Evolutionary conservation across 2,888 invertebrate species (phyloP), one percentile per base, ranked within the genome.

Genomic region (Tachina fera): DNA sequence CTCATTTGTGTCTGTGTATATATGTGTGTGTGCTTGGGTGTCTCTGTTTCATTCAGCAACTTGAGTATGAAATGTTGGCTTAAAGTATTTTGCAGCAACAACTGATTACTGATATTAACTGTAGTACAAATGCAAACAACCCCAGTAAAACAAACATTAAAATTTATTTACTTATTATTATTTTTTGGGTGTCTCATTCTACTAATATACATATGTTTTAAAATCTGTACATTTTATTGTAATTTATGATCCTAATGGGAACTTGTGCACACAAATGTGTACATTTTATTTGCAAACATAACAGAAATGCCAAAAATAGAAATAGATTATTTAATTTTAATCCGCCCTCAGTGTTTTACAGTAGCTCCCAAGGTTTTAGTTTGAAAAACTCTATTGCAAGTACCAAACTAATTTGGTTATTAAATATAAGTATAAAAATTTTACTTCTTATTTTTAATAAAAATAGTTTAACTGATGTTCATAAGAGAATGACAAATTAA

Each of bases 231-330:
- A 58, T 65, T 80, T 72, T 72, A 58, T 49, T 61, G 47, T 82
- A 56, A 83, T 83, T 83, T 77, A 83, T 83, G 77, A 72, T 67
- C n/a, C 43, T n/a, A 72, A 51, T 67, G 72, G 83, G 83, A 78
- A 72, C 68, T 83, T 60, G 5, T 45, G 53, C 39, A 60, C 13
- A 56, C 63, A n/a, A 63, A 22, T 19, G 41, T 51, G 5, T 16
- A 16, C 19, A 78, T 53, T 61, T 70, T 53, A 70, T 51, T 51
- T 77, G 10, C 19, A 53, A 39, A 58, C 6, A 45, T 6, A 45
- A 68, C 10, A 9, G 53, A 31, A 63, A 31, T 49, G 11, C 41
- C 13, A 31, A 75, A 45, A 49, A 49, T 9, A 19, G 5, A 16
- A 70, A 53, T 51, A 51, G 49, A 78, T 61, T 53, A 78, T 60